Percentiles rank a stretch among this genome's conserved stretches.
phyloP scores from a whole-genome alignment of 2,888 invertebrate species.

The Monochamus alternatus region DNA sequence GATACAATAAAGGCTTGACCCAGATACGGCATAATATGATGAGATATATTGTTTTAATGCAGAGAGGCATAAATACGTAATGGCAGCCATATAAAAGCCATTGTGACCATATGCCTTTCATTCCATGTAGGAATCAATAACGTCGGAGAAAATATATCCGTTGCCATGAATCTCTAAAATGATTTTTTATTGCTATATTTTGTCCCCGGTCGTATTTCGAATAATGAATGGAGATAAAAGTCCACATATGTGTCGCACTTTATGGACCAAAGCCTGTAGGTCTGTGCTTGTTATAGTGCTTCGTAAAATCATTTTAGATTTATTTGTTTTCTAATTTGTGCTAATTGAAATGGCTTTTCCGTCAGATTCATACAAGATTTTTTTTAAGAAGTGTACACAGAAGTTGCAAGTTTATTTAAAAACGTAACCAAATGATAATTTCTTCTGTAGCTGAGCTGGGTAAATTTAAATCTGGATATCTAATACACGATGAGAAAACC shows the following conservation, averaged over 20 bases:
- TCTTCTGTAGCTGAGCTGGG: too few species aligned
- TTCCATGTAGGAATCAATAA: constrained; percentile 18
- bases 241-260: background rate
- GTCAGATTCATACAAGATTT: too few species aligned
- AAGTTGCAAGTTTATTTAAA: too few species aligned
- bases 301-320: too few species aligned
- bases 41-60: constrained; percentile 36
- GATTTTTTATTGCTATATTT: constrained; percentile 5
- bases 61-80: constrained; percentile 23
- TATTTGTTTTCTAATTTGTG: too few species aligned
- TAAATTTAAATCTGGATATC: too few species aligned
- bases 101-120: constrained; percentile 25
- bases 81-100: constrained; percentile 27
- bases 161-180: constrained; percentile 12
- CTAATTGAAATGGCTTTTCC: too few species aligned
- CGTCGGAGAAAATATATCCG: constrained; percentile 12
- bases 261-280: background rate
- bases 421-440: too few species aligned
- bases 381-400: too few species aligned
- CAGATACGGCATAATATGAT: constrained; percentile 28
- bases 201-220: background rate
- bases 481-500: too few species aligned
- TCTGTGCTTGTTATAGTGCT: too few species aligned
- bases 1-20: constrained; percentile 28
- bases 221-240: constrained; percentile 5